A percentile compares a stretch with the other conserved stretches of the same genome.
Evolutionary conservation across 2,888 invertebrate species (phyloP).

Genomic region (Lycaena phlaeas): DNA sequence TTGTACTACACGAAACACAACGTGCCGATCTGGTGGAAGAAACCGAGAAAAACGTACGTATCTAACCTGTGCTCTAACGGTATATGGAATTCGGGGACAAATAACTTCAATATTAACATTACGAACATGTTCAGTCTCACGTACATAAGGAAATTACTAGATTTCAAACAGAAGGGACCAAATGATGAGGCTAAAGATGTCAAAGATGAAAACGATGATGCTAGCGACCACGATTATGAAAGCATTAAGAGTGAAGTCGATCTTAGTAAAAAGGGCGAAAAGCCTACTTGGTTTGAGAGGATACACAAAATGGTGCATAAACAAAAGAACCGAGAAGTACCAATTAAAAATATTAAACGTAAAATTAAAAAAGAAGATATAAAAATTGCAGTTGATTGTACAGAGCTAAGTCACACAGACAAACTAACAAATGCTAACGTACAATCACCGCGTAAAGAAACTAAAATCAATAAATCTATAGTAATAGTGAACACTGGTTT

Average conservation of each 20-base stretch:
- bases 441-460: not conserved
- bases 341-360: constrained; percentile 32
- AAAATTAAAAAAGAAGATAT: constrained; percentile 55
- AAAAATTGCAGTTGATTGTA: constrained; percentile 30
- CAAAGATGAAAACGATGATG: constrained; percentile 17
- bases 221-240: constrained; percentile 16
- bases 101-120: constrained; percentile 17
- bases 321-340: constrained; percentile 11
- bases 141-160: constrained; percentile 19
- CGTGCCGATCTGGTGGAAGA: constrained; percentile 67
- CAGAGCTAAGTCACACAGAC: constrained; percentile 16
- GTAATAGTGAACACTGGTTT: constrained; percentile 75
- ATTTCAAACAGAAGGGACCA: constrained; percentile 14
- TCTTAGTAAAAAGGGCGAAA: constrained; percentile 8
- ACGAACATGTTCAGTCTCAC: constrained; percentile 14
- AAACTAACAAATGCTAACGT: constrained; percentile 9
- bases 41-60: constrained; percentile 69
- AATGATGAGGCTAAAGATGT: not conserved
- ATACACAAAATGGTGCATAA: constrained; percentile 8
- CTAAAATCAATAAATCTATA: constrained; percentile 34
- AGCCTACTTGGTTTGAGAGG: not conserved
- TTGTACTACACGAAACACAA: constrained; percentile 84
- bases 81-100: constrained; percentile 19
- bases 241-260: constrained; percentile 14
- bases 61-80: not conserved